Conservation (phyloP, 2,888 invertebrate genomes). For the Agrypnus murinus region DNA sequence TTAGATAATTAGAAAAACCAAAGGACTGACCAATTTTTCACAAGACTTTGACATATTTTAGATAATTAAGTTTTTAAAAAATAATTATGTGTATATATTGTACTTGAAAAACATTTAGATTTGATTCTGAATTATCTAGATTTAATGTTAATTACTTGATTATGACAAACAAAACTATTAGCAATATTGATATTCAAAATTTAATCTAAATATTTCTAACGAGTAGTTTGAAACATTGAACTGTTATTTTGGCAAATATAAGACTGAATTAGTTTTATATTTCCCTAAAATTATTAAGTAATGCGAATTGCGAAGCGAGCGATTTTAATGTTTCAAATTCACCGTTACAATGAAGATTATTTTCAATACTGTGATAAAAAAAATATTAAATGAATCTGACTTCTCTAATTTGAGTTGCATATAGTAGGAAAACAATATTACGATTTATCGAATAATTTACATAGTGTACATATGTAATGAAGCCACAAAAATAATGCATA, state of each 20-base stretch:
- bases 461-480: conserved; percentile 6
- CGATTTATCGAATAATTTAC: conserved; percentile 24
- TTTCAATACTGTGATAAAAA: conserved; percentile 39
- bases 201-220: conserved; percentile 2
- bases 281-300: conserved; percentile 3
- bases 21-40: conserved; percentile 44
- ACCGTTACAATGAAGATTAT: conserved; percentile 21
- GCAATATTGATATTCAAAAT: conserved; percentile 1
- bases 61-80: conserved; percentile 37
- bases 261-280: conserved; percentile 39
- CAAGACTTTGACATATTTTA: conserved; percentile 44
- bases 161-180: too few species aligned
- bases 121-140: conserved; percentile 35
- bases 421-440: conserved; percentile 1
- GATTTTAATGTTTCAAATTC: conserved; percentile 25
- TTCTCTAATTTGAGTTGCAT: conserved; percentile 27
- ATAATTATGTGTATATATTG: conserved; percentile 44
- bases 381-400: conserved; percentile 46
- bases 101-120: conserved; percentile 20
- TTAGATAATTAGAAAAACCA: conserved; percentile 30
- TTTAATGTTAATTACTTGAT: conserved; percentile 26
- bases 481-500: neutral
- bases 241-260: conserved; percentile 4
- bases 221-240: conserved; percentile 23
- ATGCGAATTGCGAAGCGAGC: conserved; percentile 53